phyloP scores from a whole-genome alignment of 2,888 invertebrate species.

The Hirtodrosophila alboralis region DNA sequence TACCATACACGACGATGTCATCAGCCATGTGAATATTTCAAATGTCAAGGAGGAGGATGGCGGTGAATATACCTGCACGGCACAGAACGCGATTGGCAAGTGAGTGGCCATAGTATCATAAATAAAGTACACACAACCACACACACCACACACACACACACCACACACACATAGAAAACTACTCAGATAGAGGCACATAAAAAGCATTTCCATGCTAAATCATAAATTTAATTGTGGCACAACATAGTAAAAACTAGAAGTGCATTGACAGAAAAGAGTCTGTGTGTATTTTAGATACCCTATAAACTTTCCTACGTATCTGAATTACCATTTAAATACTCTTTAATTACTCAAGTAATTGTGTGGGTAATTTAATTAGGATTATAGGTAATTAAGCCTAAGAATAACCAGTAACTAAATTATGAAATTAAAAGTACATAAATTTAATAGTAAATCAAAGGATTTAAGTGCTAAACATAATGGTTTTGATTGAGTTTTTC shows the following conservation, averaged over 20 bases:
- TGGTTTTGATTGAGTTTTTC: too few relatives aligned
- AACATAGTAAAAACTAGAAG: conserved; percentile 41
- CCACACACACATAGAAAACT: conserved; percentile 6
- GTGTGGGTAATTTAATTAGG: too few relatives aligned
- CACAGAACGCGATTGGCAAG: conserved; percentile 92
- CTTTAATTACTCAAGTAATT: too few relatives aligned
- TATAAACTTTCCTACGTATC: too few relatives aligned
- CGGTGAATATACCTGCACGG: conserved; percentile 94
- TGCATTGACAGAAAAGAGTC: background rate
- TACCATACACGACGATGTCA: conserved; percentile 95
- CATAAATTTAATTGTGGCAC: conserved; percentile 75
- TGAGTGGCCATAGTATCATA: conserved; percentile 78
- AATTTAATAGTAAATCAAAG: too few relatives aligned
- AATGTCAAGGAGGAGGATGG: conserved; percentile 95
- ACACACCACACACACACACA: conserved; percentile 8
- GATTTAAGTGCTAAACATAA: too few relatives aligned
- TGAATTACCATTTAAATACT: background rate
- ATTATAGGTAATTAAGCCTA: too few relatives aligned
- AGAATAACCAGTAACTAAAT: too few relatives aligned
- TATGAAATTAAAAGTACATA: too few relatives aligned
- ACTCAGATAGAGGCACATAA: conserved; percentile 52
- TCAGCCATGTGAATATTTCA: conserved; percentile 95
- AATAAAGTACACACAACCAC: conserved; percentile 41
- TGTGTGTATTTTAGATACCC: background rate
- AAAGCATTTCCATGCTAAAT: conserved; percentile 78